phyloP scores from a whole-genome alignment of 53 echinoderm and acorn worm species.

The Stichopus horrens region DNA sequence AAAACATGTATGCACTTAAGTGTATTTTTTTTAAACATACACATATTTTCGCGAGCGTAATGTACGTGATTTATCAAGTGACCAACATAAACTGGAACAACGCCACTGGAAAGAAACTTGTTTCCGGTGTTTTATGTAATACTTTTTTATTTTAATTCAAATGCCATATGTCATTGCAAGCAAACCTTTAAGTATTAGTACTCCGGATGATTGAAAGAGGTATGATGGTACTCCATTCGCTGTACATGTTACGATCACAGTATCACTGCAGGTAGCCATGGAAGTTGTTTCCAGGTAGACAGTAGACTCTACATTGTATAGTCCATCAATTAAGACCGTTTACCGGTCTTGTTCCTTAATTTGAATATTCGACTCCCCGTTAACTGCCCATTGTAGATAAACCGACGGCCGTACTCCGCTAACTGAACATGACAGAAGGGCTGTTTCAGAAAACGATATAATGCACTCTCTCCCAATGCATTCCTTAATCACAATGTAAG shows the following conservation, averaged over 20 bases:
- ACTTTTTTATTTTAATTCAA: too few relatives aligned
- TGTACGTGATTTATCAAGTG: too few relatives aligned
- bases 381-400: neutral
- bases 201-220: neutral
- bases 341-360: neutral
- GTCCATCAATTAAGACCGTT: neutral
- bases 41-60: too few relatives aligned
- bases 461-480: neutral
- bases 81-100: too few relatives aligned
- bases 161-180: too few relatives aligned
- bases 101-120: too few relatives aligned
- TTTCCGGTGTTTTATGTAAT: too few relatives aligned
- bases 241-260: neutral
- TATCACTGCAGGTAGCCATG: neutral
- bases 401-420: neutral
- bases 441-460: neutral
- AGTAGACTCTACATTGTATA: neutral
- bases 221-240: neutral
- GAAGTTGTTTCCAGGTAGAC: neutral
- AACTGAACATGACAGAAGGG: neutral
- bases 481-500: neutral
- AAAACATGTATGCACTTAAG: too few relatives aligned
- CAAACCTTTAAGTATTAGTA: neutral
- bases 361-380: neutral
- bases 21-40: too few relatives aligned